These are phyloP conservation scores for Perca schrenkii DNA, from an alignment of 2,113 vertebrate species.

Conservation along the genomic window DNA sequence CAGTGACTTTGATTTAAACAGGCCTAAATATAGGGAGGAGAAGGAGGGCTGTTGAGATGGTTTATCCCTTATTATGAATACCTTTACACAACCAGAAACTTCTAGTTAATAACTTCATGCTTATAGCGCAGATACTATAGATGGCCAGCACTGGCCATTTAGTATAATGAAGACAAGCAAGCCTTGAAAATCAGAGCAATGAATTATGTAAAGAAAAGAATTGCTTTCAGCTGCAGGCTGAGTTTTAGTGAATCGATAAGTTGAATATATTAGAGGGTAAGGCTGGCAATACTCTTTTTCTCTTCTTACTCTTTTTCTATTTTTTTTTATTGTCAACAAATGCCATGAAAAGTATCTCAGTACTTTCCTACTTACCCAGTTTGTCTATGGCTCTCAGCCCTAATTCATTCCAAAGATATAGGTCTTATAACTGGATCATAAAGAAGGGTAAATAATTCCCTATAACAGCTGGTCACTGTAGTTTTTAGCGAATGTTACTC, in stretches of 20 bases:
- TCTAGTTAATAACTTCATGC: background rate
- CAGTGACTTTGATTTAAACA: conserved; percentile 8
- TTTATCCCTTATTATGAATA: background rate
- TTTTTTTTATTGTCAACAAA: background rate
- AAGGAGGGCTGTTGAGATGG: background rate
- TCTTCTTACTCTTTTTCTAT: background rate
- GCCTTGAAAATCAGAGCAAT: background rate
- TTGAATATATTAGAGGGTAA: background rate
- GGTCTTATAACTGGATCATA: background rate
- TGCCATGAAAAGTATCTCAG: background rate
- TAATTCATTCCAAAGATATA: background rate
- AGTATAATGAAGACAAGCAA: background rate
- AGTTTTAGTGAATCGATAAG: background rate
- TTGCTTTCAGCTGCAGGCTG: background rate
- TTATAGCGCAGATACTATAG: background rate
- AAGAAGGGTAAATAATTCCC: background rate
- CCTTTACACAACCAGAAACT: background rate
- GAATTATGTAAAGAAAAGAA: background rate
- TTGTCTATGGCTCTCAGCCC: background rate
- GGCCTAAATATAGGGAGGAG: background rate
- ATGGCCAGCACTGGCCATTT: background rate
- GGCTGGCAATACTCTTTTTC: background rate
- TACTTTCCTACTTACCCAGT: background rate
- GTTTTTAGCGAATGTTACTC: background rate
- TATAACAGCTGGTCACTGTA: too few species aligned